Evolutionary conservation across 2,888 invertebrate genomes (phyloP), one percentile per base, ranked within the genome.

Genomic region (Tuta absoluta): DNA sequence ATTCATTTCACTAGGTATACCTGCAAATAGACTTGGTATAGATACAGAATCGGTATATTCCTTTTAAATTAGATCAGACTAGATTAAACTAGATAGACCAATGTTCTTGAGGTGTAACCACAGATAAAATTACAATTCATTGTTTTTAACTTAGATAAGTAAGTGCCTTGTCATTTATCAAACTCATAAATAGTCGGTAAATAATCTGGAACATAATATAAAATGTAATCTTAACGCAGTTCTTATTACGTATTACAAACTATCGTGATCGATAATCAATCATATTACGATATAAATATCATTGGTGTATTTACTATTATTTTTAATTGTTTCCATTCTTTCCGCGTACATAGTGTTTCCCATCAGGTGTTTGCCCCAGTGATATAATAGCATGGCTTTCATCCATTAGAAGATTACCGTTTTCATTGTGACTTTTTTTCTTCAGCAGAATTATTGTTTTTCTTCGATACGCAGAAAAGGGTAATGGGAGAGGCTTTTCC

Each of bases 401-500:
- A 80, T 83, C 79, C 74, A 78, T 62, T 53, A 53, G 28, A 51
- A 21, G 23, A 21, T 53, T 62, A 38, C 19, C 23, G 33, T 51
- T 62, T 62, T 62, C 58, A 37, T 59, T 59, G 12, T 59, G 10
- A 23, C 21, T 23, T 21, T 53, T 21, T 53, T 56, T 56, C 14
- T 33, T 51, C 12, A 37, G 19, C 12, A n/a, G 48, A 33, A n/a
- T 53, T 56, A 48, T 62, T 57, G 38, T 37, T 45, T 53, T 33
- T 28, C 33, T 56, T 23, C 7, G 28, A 21, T 59, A 59, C 41
- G 19, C 17, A 41, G 38, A 59, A 59, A 41, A 19, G 59, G 14
- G 59, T 59, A 59, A 41, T 73, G 81, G 72, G 71, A 75, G 77
- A 81, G 87, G 84, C 85, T 87, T 90, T 89, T 88, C 87, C 86